Percentiles rank a stretch among this genome's conserved stretches.
These are phyloP conservation scores for Cheilosia vernalis DNA, from an alignment of 2,888 invertebrate genomes.

Conservation along the genomic window DNA sequence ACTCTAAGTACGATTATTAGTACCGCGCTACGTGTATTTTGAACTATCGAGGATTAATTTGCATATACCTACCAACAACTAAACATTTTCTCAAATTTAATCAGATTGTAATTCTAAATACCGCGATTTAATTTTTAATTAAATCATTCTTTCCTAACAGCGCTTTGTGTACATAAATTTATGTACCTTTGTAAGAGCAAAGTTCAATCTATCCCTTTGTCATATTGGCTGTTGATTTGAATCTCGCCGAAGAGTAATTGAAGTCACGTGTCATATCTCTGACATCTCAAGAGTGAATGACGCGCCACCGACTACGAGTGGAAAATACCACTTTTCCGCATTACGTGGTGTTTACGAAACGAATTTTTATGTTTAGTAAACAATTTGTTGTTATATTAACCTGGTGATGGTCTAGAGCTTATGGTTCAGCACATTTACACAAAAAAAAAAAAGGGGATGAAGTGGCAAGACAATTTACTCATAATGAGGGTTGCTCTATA, in stretches of 20 bases:
- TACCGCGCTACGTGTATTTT: too few relatives aligned
- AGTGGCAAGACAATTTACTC: slow-evolving; percentile 59
- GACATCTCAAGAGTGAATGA: slow-evolving; percentile 49
- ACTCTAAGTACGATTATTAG: too few relatives aligned
- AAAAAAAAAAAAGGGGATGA: slow-evolving; percentile 24
- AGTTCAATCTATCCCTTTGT: slow-evolving; percentile 25
- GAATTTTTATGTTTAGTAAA: slow-evolving; percentile 71
- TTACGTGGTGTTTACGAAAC: slow-evolving; percentile 66
- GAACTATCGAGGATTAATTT: background rate
- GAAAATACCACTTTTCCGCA: slow-evolving; percentile 60
- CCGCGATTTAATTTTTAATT: slow-evolving; percentile 43
- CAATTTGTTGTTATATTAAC: slow-evolving; percentile 69
- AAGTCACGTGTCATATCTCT: slow-evolving; percentile 73
- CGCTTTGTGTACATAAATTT: background rate
- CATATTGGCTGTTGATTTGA: slow-evolving; percentile 49
- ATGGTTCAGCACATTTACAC: background rate
- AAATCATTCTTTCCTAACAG: slow-evolving; percentile 3
- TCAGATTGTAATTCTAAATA: slow-evolving; percentile 39
- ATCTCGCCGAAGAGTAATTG: slow-evolving; percentile 61
- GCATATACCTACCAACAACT: too few relatives aligned
- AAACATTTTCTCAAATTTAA: slow-evolving; percentile 6
- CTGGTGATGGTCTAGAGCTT: slow-evolving; percentile 19
- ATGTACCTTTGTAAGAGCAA: slow-evolving; percentile 31
- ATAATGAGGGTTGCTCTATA: slow-evolving; percentile 59
- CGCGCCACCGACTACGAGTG: slow-evolving; percentile 15